Evolutionary conservation across 2,113 vertebrate genomes (phyloP).

Genomic region (Polyodon spathula): DNA sequence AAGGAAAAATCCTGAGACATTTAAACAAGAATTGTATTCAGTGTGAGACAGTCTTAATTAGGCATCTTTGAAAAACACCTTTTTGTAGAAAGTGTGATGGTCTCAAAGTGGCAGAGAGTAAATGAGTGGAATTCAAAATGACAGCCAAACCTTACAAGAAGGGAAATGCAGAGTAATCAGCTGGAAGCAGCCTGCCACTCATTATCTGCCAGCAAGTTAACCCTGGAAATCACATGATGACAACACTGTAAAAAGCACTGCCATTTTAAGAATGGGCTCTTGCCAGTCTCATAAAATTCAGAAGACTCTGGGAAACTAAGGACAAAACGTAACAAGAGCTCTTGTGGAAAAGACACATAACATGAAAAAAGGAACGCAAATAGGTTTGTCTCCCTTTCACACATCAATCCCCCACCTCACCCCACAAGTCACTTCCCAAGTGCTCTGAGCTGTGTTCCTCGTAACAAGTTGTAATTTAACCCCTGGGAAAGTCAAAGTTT

Average conservation of each 20-base stretch:
- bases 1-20: no score
- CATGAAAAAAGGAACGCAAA: slow-evolving; percentile 18
- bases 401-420: neutral
- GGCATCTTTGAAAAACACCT: neutral
- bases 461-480: slow-evolving; percentile 18
- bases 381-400: slow-evolving; percentile 12
- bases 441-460: slow-evolving; percentile 7
- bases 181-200: slow-evolving; percentile 26
- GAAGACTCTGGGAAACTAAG: slow-evolving; percentile 47
- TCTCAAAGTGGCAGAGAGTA: neutral
- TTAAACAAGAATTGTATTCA: no score
- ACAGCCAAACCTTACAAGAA: slow-evolving; percentile 30
- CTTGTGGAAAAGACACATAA: slow-evolving; percentile 8
- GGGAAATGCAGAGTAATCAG: slow-evolving; percentile 29
- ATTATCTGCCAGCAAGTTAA: slow-evolving; percentile 21
- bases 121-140: slow-evolving; percentile 17
- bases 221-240: slow-evolving; percentile 15
- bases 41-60: neutral
- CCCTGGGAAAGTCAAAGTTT: slow-evolving; percentile 26
- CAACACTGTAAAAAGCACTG: slow-evolving; percentile 25
- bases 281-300: slow-evolving; percentile 44
- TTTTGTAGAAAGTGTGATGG: slow-evolving; percentile 2
- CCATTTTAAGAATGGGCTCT: slow-evolving; percentile 46
- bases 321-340: slow-evolving; percentile 18
- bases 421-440: slow-evolving; percentile 4